These are phyloP conservation scores for Alfaro cultratus DNA, from an alignment of 2,797 vertebrate genomes.

Conservation along the genomic window DNA sequence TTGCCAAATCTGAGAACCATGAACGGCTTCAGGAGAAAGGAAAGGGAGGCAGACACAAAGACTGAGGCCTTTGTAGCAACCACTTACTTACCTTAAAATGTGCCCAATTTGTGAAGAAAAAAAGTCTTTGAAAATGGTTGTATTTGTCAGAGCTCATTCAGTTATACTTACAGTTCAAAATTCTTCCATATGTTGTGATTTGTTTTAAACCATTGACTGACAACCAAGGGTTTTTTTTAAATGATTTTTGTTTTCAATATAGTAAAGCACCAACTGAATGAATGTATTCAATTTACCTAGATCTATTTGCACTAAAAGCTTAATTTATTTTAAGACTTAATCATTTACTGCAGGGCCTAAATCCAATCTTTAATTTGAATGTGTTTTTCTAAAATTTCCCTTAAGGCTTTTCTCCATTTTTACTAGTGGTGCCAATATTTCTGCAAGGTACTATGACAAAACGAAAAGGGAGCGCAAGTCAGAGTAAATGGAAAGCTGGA, in stretches of 20 bases:
- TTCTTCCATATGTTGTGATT: neutral
- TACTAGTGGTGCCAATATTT: neutral
- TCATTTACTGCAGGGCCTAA: neutral
- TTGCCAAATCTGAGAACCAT: slow-evolving; percentile 16
- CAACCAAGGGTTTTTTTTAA: too few relatives aligned
- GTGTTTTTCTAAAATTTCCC: neutral
- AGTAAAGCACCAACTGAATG: neutral
- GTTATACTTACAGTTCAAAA: neutral
- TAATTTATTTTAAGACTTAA: neutral
- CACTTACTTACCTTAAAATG: slow-evolving; percentile 1
- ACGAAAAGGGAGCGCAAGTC: neutral
- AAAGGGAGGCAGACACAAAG: neutral
- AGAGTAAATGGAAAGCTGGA: too few relatives aligned
- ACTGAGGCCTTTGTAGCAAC: neutral
- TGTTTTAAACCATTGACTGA: neutral
- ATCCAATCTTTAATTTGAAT: neutral
- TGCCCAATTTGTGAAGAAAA: neutral
- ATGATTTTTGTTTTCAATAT: neutral
- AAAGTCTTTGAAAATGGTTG: neutral
- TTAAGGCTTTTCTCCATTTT: neutral
- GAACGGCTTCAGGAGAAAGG: neutral
- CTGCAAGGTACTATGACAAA: neutral
- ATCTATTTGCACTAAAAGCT: neutral
- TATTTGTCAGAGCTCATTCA: neutral
- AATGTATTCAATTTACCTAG: neutral